Percentiles rank a stretch among this genome's conserved stretches.
These are phyloP conservation scores for Thymelicus acteon DNA, from an alignment of 2,888 invertebrate genomes.

Conservation along the genomic window DNA sequence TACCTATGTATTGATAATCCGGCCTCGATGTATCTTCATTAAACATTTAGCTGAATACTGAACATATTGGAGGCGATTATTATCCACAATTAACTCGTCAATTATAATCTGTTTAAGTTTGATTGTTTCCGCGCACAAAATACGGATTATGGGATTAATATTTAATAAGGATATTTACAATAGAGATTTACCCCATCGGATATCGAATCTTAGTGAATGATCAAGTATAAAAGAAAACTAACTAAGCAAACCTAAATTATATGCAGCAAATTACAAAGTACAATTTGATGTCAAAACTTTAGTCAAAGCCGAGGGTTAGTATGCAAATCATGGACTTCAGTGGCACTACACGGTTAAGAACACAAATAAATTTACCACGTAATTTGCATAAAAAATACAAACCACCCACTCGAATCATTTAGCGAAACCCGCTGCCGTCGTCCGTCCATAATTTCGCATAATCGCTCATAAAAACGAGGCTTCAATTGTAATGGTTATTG, in stretches of 20 bases:
- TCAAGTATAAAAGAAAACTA: too few relatives aligned
- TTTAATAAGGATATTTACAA: neutral
- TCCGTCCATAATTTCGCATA: constrained; percentile 28
- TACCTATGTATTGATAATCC: constrained; percentile 26
- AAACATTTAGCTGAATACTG: constrained; percentile 32
- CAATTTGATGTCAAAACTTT: neutral
- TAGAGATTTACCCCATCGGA: too few relatives aligned
- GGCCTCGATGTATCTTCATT: constrained; percentile 30
- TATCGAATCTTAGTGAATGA: too few relatives aligned
- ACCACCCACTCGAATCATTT: constrained; percentile 17
- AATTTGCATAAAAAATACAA: constrained; percentile 22
- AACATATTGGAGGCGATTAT: constrained; percentile 27
- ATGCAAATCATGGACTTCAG: neutral
- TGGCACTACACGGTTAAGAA: neutral
- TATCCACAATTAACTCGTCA: constrained; percentile 35
- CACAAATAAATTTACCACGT: neutral
- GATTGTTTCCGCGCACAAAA: constrained; percentile 21
- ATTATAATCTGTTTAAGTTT: constrained; percentile 35
- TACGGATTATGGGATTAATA: constrained; percentile 21
- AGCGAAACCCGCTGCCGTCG: constrained; percentile 11
- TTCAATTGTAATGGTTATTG: constrained; percentile 34
- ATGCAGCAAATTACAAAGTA: too few relatives aligned
- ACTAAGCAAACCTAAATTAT: too few relatives aligned
- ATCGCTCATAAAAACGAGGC: constrained; percentile 33
- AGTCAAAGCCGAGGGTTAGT: neutral